Conservation (phyloP, 2,797 vertebrate species). For the Mus spretus region DNA sequence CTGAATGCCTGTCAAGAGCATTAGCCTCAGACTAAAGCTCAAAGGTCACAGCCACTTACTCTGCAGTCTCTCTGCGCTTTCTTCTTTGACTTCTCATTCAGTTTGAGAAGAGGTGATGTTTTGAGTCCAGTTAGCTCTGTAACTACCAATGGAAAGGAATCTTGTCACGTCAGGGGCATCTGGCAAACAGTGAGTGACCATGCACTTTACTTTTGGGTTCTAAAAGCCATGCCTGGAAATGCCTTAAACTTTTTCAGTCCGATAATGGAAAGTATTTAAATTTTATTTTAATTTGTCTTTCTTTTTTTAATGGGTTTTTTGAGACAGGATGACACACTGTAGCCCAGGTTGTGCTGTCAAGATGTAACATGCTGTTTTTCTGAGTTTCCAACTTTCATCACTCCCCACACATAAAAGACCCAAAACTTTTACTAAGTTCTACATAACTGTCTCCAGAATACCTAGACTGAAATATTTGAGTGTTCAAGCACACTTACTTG, state of each 20-base stretch:
- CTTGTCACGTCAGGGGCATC: neutral
- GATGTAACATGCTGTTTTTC: neutral
- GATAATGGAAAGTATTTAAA: neutral
- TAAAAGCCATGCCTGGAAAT: neutral
- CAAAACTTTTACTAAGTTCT: neutral
- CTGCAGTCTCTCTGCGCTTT: neutral
- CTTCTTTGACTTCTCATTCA: neutral
- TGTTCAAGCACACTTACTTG: neutral
- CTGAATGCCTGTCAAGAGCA: neutral
- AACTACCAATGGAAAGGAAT: neutral
- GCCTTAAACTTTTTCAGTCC: neutral
- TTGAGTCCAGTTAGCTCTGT: neutral
- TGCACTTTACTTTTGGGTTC: neutral
- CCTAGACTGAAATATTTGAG: neutral
- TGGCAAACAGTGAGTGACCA: neutral
- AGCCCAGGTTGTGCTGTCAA: neutral
- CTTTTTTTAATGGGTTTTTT: neutral
- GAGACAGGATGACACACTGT: neutral
- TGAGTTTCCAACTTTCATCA: constrained; percentile 24
- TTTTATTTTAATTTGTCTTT: neutral
- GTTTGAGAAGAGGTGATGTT: neutral
- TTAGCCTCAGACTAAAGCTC: neutral
- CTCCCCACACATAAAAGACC: neutral
- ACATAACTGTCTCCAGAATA: neutral
- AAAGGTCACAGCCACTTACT: neutral